A percentile compares a stretch with the other conserved stretches of the same genome.
phyloP scores from a whole-genome alignment of 2,797 vertebrate species.

The Siniperca undulata region DNA sequence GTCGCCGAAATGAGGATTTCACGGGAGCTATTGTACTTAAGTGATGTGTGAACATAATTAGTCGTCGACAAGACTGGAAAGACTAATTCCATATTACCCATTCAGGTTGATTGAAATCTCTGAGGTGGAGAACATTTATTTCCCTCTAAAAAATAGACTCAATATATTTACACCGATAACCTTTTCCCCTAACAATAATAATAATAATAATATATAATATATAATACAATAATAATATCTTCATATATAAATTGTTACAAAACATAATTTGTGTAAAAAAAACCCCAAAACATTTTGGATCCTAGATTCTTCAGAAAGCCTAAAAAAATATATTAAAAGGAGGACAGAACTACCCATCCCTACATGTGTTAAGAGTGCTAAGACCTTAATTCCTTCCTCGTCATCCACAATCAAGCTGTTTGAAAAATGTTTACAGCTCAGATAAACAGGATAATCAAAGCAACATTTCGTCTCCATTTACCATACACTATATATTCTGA shows the following conservation, averaged over 20 bases:
- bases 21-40: slow-evolving; percentile 68
- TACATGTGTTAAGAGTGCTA: slow-evolving; percentile 44
- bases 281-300: background rate
- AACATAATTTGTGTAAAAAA: slow-evolving; percentile 1
- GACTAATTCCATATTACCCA: slow-evolving; percentile 66
- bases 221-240: background rate
- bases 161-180: slow-evolving; percentile 24
- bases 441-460: slow-evolving; percentile 80
- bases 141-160: slow-evolving; percentile 13
- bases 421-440: slow-evolving; percentile 77
- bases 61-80: slow-evolving; percentile 62
- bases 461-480: slow-evolving; percentile 70
- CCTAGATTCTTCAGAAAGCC: background rate
- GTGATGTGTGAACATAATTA: slow-evolving; percentile 78
- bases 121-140: slow-evolving; percentile 62
- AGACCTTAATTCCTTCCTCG: slow-evolving; percentile 53
- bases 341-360: slow-evolving; percentile 36
- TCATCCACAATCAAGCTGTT: slow-evolving; percentile 74
- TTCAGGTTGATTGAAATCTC: slow-evolving; percentile 70
- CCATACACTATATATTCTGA: slow-evolving; percentile 37
- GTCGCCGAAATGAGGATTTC: slow-evolving; percentile 77
- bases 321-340: background rate
- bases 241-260: background rate
- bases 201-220: slow-evolving; percentile 3
- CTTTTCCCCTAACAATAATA: background rate